Conservation (phyloP, 2,888 invertebrate genomes). For the Phragmatobia fuliginosa region DNA sequence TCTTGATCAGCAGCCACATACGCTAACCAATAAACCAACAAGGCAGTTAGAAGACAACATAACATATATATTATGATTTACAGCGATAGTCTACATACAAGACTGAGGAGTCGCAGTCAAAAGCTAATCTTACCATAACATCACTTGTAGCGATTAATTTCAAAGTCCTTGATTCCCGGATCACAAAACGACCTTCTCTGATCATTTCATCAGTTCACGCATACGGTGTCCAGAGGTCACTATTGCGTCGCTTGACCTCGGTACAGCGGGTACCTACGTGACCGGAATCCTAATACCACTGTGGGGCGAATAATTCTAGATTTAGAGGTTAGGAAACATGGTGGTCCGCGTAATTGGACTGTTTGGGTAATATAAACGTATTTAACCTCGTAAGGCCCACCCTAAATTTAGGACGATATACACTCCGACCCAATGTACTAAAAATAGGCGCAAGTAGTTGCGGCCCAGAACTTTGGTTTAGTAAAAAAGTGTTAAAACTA, state of each 20-base stretch:
- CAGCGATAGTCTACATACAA: too few species aligned
- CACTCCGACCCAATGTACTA: too few species aligned
- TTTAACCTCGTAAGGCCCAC: too few species aligned
- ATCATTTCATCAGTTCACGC: constrained; percentile 10
- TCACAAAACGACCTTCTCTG: not conserved
- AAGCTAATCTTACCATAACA: not conserved
- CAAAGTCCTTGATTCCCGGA: constrained; percentile 10
- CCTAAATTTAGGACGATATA: too few species aligned
- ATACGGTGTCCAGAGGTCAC: constrained; percentile 10
- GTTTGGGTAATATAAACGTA: not conserved
- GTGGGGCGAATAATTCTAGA: not conserved
- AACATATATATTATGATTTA: too few species aligned
- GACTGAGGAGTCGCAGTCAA: too few species aligned
- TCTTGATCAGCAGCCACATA: too few species aligned
- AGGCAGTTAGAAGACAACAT: too few species aligned
- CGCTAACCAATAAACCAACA: too few species aligned
- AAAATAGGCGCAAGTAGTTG: too few species aligned
- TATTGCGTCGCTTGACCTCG: constrained; percentile 8
- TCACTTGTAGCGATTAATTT: not conserved
- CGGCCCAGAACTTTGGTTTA: too few species aligned
- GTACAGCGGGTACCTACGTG: not conserved
- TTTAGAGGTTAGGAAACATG: not conserved
- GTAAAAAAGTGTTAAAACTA: too few species aligned
- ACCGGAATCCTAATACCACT: not conserved
- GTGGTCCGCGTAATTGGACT: not conserved